A percentile compares a stretch with the other conserved stretches of the same genome.
phyloP scores from a whole-genome alignment of 92 coral and sea anemone species.

The Galaxea fascicularis region DNA sequence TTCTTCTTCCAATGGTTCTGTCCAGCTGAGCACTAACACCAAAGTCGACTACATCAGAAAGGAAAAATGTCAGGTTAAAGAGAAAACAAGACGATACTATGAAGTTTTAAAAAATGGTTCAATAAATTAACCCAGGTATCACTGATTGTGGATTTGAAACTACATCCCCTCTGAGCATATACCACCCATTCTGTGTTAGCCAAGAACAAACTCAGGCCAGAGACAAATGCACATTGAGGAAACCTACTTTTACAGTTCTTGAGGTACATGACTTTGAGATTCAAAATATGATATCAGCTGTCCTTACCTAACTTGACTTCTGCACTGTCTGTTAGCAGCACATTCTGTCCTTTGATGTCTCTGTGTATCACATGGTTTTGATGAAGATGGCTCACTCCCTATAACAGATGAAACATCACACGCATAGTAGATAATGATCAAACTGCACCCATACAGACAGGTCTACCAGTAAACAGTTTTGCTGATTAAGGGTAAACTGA shows the following conservation, averaged over 20 bases:
- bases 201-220: no score
- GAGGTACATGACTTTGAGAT: no score
- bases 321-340: conserved; percentile 94
- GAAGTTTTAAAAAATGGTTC: no score
- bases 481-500: not conserved
- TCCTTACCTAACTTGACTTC: conserved; percentile 95
- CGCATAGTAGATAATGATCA: not conserved
- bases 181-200: no score
- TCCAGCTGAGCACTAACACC: conserved; percentile 99
- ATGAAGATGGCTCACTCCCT: conserved; percentile 99
- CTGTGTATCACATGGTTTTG: conserved; percentile 97
- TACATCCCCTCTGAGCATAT: no score
- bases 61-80: not conserved
- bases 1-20: conserved; percentile 96
- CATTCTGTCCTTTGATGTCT: conserved; percentile 99
- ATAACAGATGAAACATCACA: not conserved
- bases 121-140: no score
- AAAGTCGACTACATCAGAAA: conserved; percentile 85
- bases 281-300: not conserved
- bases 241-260: no score
- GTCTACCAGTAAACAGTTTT: not conserved
- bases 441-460: not conserved
- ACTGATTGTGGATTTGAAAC: no score
- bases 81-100: not conserved
- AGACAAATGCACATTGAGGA: no score